Base-by-base conservation (phyloP, 1,140 invertebrate species). In the Belonocnema kinseyi region DNA sequence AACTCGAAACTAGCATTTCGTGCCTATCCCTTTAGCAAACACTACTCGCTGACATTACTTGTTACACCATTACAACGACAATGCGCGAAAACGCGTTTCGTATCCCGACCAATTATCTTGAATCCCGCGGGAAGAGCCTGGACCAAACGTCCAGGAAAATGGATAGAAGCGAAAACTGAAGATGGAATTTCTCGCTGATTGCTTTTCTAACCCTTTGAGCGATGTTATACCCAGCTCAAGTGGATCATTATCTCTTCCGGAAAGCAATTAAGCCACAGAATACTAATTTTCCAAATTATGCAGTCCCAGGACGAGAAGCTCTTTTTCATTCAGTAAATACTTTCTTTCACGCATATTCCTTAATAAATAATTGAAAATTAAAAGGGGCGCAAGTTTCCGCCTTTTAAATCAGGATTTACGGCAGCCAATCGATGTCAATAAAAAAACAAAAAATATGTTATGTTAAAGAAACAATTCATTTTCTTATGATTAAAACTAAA, bases 101-200 rank as follows among this genome's bases (percentile, higher is more conserved):
- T 80, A 79, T 82, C 77, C 81, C 74, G 76, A 77, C 78, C 80
- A 84, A 84, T 84, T 84, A 84, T 82, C 80, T 78, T 73, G 61
- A 74, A 74, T 78, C 77, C 53, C 80, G 21, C 19, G 77, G 58
- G 58, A 73, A 56, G 72, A 46, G 40, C 40, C 52, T 74, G 74
- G 74, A 17, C 74, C 52, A 50, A 26, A 51, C 40, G 40, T 46
- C 33, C 7, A 53, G 46, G 17, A 71, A 40, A 51, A 50, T 53
- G 53, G 73, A 16, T 66, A 6, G 72, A 78, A 77, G 61, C 74
- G 61, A 82, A 77, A 76, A 76, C 72, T 74, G 53, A 56, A 26
- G 58, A 72, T 66, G 78, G 73, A 75, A 82, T 78, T 83, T 85
- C 82, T 61, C 75, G 66, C 73, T 82, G 80, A 83, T 83, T 82